These are phyloP conservation scores for Laodelphax striatellus DNA, from an alignment of 1,140 invertebrate genomes.

Conservation along the genomic window DNA sequence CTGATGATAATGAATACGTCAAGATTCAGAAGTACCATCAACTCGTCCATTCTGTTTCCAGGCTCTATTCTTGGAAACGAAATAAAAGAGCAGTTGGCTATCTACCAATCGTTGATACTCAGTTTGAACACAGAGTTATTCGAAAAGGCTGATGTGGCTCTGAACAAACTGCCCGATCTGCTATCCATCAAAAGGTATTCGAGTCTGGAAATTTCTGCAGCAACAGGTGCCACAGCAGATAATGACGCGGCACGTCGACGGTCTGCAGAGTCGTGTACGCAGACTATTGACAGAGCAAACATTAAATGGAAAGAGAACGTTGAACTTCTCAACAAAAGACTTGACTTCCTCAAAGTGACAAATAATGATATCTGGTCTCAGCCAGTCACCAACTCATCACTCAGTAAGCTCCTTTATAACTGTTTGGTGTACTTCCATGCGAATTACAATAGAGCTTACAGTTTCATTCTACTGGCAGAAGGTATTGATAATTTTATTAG, in stretches of 20 bases:
- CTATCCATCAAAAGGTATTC: no score
- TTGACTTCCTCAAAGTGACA: no score
- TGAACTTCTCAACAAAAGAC: no score
- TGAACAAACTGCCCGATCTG: background rate
- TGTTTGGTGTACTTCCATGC: background rate
- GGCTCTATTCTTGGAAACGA: background rate
- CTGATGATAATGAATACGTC: background rate
- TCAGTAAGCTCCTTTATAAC: background rate
- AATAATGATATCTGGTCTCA: no score
- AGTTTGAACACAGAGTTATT: background rate
- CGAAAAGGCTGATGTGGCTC: background rate
- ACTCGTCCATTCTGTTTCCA: background rate
- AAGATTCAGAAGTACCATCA: background rate
- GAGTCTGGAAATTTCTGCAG: no score
- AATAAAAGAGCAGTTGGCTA: background rate
- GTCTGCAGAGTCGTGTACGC: no score
- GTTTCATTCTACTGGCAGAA: background rate
- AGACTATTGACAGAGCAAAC: no score
- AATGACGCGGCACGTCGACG: no score
- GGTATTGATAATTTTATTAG: background rate
- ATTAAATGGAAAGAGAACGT: no score
- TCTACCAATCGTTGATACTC: background rate
- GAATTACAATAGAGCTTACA: background rate
- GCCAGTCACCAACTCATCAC: background rate
- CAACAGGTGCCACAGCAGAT: no score